Evolutionary conservation across 2,113 vertebrate genomes (phyloP).

Genomic region (Laticauda colubrina): DNA sequence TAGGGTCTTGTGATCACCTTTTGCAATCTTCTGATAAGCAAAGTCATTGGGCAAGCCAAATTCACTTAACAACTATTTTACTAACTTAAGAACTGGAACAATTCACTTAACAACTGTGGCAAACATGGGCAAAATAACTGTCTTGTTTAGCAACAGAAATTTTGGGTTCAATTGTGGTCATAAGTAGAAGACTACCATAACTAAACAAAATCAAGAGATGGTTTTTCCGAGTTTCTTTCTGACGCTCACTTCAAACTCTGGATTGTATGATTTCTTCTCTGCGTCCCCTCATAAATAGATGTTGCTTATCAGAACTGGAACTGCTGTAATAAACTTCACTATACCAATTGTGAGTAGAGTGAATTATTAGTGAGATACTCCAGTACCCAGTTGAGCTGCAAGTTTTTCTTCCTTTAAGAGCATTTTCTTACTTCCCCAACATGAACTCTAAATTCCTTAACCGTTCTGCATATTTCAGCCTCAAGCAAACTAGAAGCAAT

Average conservation of each 20-base stretch:
- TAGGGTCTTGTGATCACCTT: background rate
- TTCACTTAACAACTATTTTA: background rate
- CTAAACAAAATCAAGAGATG: background rate
- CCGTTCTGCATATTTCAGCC: background rate
- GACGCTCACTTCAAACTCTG: background rate
- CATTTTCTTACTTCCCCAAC: background rate
- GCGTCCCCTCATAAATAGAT: background rate
- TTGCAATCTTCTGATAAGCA: background rate
- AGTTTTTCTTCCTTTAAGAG: background rate
- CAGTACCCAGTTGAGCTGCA: no score
- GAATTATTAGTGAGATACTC: no score
- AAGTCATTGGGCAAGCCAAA: background rate
- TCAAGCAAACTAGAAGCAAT: background rate
- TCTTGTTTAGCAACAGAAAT: background rate
- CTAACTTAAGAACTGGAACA: background rate
- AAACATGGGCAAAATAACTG: background rate
- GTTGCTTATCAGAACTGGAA: background rate
- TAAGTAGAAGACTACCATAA: background rate
- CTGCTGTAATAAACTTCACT: no score
- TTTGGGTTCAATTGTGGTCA: background rate
- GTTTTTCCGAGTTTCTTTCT: background rate
- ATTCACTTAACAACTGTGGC: background rate
- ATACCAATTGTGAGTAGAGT: no score
- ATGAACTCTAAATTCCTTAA: background rate
- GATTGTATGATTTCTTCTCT: background rate